Conservation (phyloP, 1,140 invertebrate genomes). For the Melitaea cinxia region DNA sequence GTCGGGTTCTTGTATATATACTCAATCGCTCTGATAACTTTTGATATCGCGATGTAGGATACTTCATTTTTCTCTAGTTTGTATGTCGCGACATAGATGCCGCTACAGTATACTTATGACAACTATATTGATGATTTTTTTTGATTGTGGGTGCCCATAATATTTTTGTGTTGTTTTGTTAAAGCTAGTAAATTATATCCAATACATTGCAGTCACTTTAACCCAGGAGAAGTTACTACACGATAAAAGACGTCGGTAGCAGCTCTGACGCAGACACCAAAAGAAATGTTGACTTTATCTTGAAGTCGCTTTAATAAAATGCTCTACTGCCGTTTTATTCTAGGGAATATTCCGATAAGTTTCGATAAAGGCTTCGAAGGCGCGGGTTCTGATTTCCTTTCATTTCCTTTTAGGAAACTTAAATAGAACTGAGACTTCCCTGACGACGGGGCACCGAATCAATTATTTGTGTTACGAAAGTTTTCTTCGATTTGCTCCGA, state of each 20-base stretch:
- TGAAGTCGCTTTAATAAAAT: slow-evolving; percentile 67
- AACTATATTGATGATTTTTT: too few species aligned
- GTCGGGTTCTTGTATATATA: too few species aligned
- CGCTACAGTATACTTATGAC: too few species aligned
- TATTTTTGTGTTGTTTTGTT: too few species aligned
- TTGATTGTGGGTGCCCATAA: too few species aligned
- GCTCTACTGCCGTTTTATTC: slow-evolving; percentile 57
- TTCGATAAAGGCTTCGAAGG: slow-evolving; percentile 75
- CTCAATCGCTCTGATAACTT: too few species aligned
- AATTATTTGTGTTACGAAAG: slow-evolving; percentile 78
- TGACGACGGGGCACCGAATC: slow-evolving; percentile 76
- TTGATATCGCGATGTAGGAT: too few species aligned
- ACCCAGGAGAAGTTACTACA: slow-evolving; percentile 10
- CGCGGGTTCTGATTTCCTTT: slow-evolving; percentile 79
- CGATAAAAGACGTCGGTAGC: slow-evolving; percentile 17
- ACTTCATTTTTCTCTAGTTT: too few species aligned
- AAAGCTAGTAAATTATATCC: background rate
- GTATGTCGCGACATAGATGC: too few species aligned
- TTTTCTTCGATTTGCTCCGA: slow-evolving; percentile 68
- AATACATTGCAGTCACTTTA: slow-evolving; percentile 8
- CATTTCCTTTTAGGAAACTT: slow-evolving; percentile 81
- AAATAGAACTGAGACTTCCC: slow-evolving; percentile 80
- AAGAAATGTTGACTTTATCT: slow-evolving; percentile 56
- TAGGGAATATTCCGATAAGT: slow-evolving; percentile 76
- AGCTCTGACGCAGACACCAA: slow-evolving; percentile 24